Conservation (phyloP, 2,888 invertebrate genomes). For the Scaeva pyrastri region DNA sequence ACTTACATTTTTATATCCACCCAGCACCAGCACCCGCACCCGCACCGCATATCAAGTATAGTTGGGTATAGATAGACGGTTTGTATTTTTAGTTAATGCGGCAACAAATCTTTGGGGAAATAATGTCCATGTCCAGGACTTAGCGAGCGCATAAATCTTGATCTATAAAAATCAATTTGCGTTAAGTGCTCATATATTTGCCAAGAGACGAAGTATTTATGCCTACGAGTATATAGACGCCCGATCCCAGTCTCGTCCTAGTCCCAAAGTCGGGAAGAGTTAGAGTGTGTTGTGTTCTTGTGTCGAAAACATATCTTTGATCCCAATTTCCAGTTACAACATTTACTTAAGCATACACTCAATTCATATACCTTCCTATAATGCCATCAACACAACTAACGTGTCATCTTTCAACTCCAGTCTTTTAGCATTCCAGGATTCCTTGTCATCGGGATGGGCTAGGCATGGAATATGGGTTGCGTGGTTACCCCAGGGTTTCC, state of each 20-base stretch:
- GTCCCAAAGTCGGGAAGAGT: too few relatives aligned
- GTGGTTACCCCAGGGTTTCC: slow-evolving; percentile 34
- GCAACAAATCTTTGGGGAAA: slow-evolving; percentile 21
- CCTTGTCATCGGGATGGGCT: slow-evolving; percentile 37
- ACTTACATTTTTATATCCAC: too few relatives aligned
- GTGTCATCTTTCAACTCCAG: slow-evolving; percentile 39
- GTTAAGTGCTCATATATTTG: slow-evolving; percentile 72
- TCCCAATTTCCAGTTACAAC: slow-evolving; percentile 12
- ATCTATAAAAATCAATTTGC: slow-evolving; percentile 69
- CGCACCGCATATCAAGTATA: slow-evolving; percentile 5
- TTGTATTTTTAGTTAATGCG: slow-evolving; percentile 49
- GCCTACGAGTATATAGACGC: slow-evolving; percentile 7
- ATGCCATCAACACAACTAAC: not conserved
- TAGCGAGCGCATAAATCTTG: slow-evolving; percentile 56
- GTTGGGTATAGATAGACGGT: too few relatives aligned
- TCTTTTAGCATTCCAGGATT: slow-evolving; percentile 11
- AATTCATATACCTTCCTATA: slow-evolving; percentile 17
- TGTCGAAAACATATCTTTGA: slow-evolving; percentile 52
- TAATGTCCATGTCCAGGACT: slow-evolving; percentile 1
- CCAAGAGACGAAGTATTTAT: slow-evolving; percentile 58
- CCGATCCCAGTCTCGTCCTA: too few relatives aligned
- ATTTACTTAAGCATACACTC: not conserved
- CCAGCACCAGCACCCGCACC: too few relatives aligned
- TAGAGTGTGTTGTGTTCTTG: not conserved
- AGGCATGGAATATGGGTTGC: not conserved